A percentile compares a stretch with the other conserved stretches of the same genome.
Evolutionary conservation across 2,113 vertebrate genomes (phyloP).

Genomic region (Alectura lathami): DNA sequence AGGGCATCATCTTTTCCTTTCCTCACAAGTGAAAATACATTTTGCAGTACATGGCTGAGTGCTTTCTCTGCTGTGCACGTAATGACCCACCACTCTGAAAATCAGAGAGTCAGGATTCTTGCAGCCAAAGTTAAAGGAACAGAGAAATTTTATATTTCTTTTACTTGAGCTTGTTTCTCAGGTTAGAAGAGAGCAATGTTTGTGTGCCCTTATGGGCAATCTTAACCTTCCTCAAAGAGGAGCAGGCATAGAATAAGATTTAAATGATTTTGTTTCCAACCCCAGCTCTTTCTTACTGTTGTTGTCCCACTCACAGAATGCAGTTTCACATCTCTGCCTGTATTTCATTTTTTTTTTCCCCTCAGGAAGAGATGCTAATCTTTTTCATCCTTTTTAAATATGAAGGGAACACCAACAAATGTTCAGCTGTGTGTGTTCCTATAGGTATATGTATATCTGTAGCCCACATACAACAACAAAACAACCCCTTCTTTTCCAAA

Average conservation of each 20-base stretch:
- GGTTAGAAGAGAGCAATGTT: neutral
- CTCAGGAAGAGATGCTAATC: neutral
- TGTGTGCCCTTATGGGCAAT: neutral
- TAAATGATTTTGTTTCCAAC: neutral
- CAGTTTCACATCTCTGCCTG: neutral
- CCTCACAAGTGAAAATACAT: neutral
- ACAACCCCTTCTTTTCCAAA: neutral
- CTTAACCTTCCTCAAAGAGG: neutral
- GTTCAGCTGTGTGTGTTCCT: neutral
- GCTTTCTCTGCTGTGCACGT: neutral
- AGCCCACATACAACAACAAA: neutral
- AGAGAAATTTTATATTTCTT: neutral
- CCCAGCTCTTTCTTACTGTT: neutral
- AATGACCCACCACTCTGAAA: neutral
- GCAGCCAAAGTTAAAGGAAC: neutral
- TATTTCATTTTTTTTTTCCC: neutral
- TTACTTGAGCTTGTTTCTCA: neutral
- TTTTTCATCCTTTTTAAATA: neutral
- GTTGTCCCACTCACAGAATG: neutral
- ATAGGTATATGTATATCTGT: neutral
- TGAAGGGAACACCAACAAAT: neutral
- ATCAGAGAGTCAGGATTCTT: neutral
- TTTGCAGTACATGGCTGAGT: neutral
- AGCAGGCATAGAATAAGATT: neutral
- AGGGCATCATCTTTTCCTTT: neutral